Evolutionary conservation across 2,113 vertebrate genomes (phyloP).

Genomic region (Urocynchramus pylzowi): DNA sequence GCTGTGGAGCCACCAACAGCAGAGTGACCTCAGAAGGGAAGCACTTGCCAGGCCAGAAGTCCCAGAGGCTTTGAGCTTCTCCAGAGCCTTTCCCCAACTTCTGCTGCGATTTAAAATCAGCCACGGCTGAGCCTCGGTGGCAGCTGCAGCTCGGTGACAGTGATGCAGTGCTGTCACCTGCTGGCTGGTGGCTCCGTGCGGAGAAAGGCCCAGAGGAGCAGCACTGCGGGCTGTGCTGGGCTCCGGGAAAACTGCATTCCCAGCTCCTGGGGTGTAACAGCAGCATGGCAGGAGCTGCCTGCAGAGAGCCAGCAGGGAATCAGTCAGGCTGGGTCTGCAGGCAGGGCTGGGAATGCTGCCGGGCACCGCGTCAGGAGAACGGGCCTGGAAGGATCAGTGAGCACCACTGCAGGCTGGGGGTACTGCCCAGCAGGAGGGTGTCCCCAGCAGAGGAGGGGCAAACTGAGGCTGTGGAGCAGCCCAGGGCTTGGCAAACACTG

Average conservation of each 20-base stretch:
- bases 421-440: not conserved
- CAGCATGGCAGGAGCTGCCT: not conserved
- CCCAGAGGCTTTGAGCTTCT: not conserved
- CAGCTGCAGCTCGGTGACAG: not conserved
- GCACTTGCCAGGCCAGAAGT: not conserved
- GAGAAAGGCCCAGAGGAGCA: not conserved
- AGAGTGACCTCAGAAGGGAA: not conserved
- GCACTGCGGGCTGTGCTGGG: not conserved
- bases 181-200: not conserved
- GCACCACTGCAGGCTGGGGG: fast-evolving
- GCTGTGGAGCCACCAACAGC: not conserved
- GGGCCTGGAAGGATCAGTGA: fast-evolving
- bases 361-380: not conserved
- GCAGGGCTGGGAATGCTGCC: not conserved
- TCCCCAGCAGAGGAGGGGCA: not conserved
- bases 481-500: fast-evolving
- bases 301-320: not conserved
- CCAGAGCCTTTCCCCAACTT: not conserved
- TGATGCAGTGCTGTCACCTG: constrained; percentile 66
- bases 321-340: not conserved
- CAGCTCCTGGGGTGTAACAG: not conserved
- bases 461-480: fast-evolving
- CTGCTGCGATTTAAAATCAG: not conserved
- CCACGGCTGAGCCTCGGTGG: not conserved
- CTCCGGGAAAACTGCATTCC: not conserved